These are phyloP conservation scores for Lasioglossum figueresi DNA, from an alignment of 2,888 invertebrate genomes.

Conservation along the genomic window DNA sequence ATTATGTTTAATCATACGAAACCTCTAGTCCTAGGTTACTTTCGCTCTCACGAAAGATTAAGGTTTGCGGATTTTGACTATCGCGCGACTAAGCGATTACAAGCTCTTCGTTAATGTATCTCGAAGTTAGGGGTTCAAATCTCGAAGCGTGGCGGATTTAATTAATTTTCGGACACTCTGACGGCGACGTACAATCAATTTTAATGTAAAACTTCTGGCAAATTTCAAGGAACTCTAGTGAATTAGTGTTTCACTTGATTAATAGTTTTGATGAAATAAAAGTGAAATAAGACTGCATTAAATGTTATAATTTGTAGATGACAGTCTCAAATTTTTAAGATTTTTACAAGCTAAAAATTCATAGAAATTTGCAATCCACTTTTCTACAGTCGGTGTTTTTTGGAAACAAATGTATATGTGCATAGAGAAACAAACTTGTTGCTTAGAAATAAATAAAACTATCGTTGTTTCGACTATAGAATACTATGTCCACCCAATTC, in stretches of 20 bases:
- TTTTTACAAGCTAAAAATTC: not conserved
- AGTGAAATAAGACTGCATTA: not conserved
- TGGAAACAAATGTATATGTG: not conserved
- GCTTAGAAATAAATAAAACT: not conserved
- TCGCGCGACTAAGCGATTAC: constrained; percentile 45
- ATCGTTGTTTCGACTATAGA: not conserved
- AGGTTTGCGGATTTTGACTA: constrained; percentile 61
- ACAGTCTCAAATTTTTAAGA: not conserved
- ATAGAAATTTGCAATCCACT: not conserved
- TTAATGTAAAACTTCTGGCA: too few relatives aligned
- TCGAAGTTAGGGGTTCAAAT: constrained; percentile 20
- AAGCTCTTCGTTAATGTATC: constrained; percentile 10
- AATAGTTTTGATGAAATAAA: not conserved
- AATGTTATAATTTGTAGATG: not conserved
- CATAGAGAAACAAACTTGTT: not conserved
- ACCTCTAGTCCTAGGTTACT: constrained; percentile 77
- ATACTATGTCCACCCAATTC: not conserved
- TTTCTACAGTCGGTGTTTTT: not conserved
- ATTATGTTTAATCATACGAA: constrained; percentile 63
- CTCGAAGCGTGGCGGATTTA: not conserved
- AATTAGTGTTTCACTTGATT: too few relatives aligned
- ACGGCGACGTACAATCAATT: not conserved
- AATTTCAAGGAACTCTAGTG: not conserved
- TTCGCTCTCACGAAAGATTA: constrained; percentile 64
- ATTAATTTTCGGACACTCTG: not conserved